Percentiles rank a stretch among this genome's conserved stretches.
Evolutionary conservation across 1,140 invertebrate species (phyloP).

Genomic region (Eupristina koningsbergeri): DNA sequence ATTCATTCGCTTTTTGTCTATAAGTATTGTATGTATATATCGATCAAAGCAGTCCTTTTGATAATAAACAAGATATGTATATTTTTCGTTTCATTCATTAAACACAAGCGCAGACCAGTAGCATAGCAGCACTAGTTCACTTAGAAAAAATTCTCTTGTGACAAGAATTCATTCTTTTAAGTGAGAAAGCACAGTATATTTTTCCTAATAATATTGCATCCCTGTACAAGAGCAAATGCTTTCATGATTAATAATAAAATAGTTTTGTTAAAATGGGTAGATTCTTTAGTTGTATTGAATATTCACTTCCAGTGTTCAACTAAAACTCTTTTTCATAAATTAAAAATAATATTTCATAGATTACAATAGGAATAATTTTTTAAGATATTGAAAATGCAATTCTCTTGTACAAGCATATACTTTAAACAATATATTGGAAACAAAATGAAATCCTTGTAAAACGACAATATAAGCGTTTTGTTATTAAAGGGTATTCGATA

Average conservation of each 20-base stretch:
- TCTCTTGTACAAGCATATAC: neutral
- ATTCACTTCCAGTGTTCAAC: neutral
- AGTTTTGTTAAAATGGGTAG: neutral
- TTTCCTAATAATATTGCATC: neutral
- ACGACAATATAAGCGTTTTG: neutral
- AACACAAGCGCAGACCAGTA: conserved; percentile 27
- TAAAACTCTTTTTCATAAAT: neutral
- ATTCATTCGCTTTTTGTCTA: conserved; percentile 3
- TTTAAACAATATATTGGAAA: neutral
- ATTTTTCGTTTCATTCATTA: conserved; percentile 33
- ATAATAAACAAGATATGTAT: conserved; percentile 51
- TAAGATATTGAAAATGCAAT: neutral
- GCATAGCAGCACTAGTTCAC: conserved; percentile 19
- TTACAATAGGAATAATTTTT: neutral
- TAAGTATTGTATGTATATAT: conserved; percentile 20
- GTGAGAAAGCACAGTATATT: neutral
- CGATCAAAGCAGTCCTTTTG: conserved; percentile 44
- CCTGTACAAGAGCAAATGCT: neutral
- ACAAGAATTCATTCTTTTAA: neutral
- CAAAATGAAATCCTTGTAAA: conserved; percentile 2
- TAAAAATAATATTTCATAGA: neutral
- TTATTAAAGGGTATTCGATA: neutral
- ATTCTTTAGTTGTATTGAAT: neutral
- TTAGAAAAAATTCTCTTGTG: conserved; percentile 39
- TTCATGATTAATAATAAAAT: neutral